A percentile compares a stretch with the other conserved stretches of the same genome.
phyloP scores from a whole-genome alignment of 2,113 vertebrate species.

The Tyto alba region DNA sequence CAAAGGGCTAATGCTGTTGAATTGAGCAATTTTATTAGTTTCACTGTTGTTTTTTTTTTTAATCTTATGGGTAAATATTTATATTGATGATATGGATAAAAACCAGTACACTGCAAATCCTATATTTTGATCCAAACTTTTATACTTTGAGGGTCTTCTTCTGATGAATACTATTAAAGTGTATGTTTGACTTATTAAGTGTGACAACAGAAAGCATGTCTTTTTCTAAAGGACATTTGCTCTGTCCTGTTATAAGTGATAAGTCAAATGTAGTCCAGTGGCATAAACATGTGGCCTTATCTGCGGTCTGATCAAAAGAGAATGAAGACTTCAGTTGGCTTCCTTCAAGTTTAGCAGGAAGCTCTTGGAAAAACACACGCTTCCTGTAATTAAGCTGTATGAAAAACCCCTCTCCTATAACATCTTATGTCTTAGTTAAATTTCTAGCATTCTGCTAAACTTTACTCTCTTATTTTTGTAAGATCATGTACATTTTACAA shows the following conservation, averaged over 20 bases:
- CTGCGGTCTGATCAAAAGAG: not conserved
- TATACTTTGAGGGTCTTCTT: not conserved
- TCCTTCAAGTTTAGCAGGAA: not conserved
- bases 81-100: not conserved
- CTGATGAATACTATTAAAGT: not conserved
- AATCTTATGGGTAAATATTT: not conserved
- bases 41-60: not conserved
- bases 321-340: not conserved
- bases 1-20: not conserved
- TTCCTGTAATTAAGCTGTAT: not conserved
- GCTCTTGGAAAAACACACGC: not conserved
- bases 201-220: not conserved
- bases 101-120: not conserved
- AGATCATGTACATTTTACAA: not conserved
- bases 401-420: not conserved
- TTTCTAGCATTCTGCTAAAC: not conserved
- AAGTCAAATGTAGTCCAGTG: not conserved
- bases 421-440: not conserved
- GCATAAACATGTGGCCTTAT: not conserved
- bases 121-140: not conserved
- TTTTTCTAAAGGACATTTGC: not conserved
- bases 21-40: not conserved
- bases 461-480: not conserved
- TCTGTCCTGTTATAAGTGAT: not conserved
- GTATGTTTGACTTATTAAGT: not conserved